A percentile compares a stretch with the other conserved stretches of the same genome.
Conservation (phyloP, 2,797 vertebrate genomes). For the Crocodylus rhombifer region DNA sequence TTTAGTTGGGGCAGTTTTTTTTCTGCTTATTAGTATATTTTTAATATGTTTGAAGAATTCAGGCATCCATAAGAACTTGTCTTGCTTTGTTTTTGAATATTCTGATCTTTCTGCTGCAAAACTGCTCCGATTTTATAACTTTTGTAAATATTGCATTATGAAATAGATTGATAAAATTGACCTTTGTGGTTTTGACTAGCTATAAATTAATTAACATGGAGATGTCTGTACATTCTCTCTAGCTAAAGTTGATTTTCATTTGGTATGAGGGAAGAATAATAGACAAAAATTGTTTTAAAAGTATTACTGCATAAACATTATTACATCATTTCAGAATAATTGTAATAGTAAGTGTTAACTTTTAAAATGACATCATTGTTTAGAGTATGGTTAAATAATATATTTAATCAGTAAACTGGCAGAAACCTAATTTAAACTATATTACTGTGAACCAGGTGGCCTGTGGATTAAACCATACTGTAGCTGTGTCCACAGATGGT, state of each 20-base stretch:
- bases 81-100: neutral
- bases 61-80: neutral
- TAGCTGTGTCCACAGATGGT: slow-evolving; percentile 87
- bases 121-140: neutral
- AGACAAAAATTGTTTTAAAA: neutral
- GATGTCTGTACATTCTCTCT: neutral
- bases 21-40: neutral
- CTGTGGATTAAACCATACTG: slow-evolving; percentile 88
- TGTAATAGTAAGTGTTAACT: neutral
- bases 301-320: neutral
- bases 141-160: neutral
- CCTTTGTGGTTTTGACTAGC: neutral
- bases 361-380: neutral
- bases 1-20: neutral
- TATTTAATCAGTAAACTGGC: neutral
- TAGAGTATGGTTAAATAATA: rapidly evolving
- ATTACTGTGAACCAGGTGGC: slow-evolving; percentile 80
- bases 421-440: neutral
- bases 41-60: neutral
- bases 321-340: neutral
- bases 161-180: neutral
- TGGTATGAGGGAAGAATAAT: neutral
- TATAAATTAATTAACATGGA: neutral
- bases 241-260: rapidly evolving
- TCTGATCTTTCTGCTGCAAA: neutral